Evolutionary conservation across 2,797 vertebrate species (phyloP).

Genomic region (Tympanoctomys barrerae): DNA sequence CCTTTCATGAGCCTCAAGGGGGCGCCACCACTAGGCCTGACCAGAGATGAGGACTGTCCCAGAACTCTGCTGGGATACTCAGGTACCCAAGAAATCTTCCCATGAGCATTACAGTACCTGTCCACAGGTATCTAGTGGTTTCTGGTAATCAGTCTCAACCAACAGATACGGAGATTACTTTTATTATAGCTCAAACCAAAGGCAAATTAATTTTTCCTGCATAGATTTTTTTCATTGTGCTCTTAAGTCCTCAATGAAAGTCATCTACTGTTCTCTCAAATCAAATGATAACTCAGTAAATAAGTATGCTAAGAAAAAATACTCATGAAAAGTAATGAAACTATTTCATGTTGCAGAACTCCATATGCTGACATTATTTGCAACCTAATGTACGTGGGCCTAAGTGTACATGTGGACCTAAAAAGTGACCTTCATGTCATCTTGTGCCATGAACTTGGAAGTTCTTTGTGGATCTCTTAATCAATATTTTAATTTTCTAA

Average conservation of each 20-base stretch:
- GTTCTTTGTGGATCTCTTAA: not conserved
- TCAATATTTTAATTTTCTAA: not conserved
- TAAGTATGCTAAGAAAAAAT: not conserved
- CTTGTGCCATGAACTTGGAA: not conserved
- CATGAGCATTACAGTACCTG: not conserved
- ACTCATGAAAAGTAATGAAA: not conserved
- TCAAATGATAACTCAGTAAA: not conserved
- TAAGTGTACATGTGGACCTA: not conserved
- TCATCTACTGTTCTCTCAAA: not conserved
- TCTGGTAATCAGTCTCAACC: not conserved
- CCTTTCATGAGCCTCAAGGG: not conserved
- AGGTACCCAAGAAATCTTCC: not conserved
- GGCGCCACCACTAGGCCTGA: not conserved
- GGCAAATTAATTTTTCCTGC: not conserved
- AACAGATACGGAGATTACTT: not conserved
- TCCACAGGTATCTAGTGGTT: not conserved
- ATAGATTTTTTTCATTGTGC: not conserved
- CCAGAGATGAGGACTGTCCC: not conserved
- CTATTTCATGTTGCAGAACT: not conserved
- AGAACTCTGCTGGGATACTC: not conserved
- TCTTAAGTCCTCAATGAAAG: not conserved
- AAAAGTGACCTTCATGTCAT: not conserved
- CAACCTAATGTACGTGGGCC: not conserved
- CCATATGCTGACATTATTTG: not conserved
- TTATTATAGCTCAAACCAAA: not conserved